Conservation (phyloP, 2,113 vertebrate genomes). For the Paramisgurnus dabryanus region DNA sequence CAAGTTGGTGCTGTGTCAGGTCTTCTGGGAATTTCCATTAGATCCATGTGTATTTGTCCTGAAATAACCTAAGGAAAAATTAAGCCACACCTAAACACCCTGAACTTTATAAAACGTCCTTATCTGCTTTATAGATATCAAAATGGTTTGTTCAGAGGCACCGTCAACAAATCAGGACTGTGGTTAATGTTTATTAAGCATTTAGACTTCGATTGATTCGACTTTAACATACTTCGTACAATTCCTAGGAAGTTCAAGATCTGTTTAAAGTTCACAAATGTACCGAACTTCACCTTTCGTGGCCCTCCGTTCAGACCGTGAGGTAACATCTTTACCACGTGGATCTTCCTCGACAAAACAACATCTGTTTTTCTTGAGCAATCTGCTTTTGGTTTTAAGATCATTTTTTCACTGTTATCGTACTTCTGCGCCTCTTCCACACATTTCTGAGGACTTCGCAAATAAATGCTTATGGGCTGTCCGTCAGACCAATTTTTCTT, state of each 20-base stretch:
- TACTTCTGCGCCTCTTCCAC: background rate
- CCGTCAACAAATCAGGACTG: background rate
- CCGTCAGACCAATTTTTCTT: background rate
- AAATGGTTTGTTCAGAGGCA: background rate
- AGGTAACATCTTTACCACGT: constrained; percentile 32
- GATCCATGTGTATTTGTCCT: background rate
- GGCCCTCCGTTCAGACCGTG: background rate
- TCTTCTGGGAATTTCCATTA: constrained; percentile 21
- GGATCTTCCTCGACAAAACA: background rate
- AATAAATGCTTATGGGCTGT: background rate
- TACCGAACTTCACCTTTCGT: background rate
- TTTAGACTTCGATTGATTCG: background rate
- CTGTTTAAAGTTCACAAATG: background rate
- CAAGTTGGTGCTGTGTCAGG: constrained; percentile 1
- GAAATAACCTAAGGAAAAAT: background rate
- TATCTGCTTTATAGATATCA: constrained; percentile 1
- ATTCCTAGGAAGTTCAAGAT: background rate
- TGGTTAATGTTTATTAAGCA: background rate
- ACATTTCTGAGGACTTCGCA: background rate
- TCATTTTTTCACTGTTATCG: background rate
- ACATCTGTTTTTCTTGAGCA: constrained; percentile 32
- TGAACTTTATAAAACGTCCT: background rate
- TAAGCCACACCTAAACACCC: background rate
- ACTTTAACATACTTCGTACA: constrained; percentile 5
- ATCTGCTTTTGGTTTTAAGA: background rate